Conservation (phyloP, 2,888 invertebrate species). For the Campoplex capitator region DNA sequence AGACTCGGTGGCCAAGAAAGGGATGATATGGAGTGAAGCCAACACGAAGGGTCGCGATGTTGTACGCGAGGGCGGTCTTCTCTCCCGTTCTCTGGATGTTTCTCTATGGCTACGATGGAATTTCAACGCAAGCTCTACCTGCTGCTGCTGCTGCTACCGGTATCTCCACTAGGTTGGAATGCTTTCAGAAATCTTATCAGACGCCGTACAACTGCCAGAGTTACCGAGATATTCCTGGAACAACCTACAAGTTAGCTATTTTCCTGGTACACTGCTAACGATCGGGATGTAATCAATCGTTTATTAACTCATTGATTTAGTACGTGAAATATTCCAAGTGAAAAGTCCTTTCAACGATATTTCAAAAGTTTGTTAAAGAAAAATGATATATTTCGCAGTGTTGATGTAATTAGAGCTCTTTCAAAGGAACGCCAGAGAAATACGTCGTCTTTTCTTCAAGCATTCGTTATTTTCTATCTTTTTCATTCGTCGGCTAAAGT, state of each 20-base stretch:
- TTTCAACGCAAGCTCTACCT: constrained; percentile 41
- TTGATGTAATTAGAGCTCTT: not conserved
- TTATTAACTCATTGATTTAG: not conserved
- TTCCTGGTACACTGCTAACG: constrained; percentile 14
- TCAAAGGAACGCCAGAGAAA: no score
- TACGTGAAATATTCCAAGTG: not conserved
- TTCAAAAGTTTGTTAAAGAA: not conserved
- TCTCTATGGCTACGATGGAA: constrained; percentile 46
- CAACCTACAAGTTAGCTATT: constrained; percentile 22
- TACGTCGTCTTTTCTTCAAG: not conserved
- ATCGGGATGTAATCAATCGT: not conserved
- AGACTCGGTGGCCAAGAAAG: constrained; percentile 51
- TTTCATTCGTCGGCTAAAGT: not conserved
- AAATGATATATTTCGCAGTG: not conserved
- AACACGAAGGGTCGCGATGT: constrained; percentile 23
- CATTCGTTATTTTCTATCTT: not conserved
- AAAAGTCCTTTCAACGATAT: not conserved
- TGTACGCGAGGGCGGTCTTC: constrained; percentile 21
- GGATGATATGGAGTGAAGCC: constrained; percentile 42
- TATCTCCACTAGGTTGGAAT: constrained; percentile 47
- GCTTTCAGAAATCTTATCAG: constrained; percentile 49
- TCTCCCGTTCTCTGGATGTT: constrained; percentile 34
- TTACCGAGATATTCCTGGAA: constrained; percentile 31
- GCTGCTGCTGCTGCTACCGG: constrained; percentile 19
- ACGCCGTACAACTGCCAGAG: constrained; percentile 19